A percentile compares a stretch with the other conserved stretches of the same genome.
Conservation (phyloP, 2,888 invertebrate genomes). For the Peribatodes rhomboidaria region DNA sequence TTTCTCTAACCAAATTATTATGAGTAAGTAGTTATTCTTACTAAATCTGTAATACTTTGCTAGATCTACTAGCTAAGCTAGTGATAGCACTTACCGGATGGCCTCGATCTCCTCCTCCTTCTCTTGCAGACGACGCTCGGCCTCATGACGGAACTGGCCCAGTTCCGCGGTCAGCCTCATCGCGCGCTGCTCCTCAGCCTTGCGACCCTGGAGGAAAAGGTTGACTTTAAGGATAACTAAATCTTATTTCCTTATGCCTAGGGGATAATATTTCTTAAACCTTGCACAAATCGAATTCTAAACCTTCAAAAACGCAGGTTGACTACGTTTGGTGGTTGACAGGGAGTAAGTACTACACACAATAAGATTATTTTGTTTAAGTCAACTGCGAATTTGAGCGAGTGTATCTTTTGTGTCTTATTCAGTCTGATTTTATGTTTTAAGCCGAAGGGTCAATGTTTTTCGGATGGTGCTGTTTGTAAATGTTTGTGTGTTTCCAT, state of each 20-base stretch:
- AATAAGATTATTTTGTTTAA: neutral
- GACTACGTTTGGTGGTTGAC: too few species aligned
- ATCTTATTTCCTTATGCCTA: too few species aligned
- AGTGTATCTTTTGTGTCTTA: neutral
- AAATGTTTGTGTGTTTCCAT: neutral
- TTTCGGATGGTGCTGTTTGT: neutral
- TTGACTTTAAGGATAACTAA: neutral
- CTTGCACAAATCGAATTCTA: too few species aligned
- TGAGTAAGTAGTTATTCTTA: neutral
- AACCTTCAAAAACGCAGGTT: too few species aligned
- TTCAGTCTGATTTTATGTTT: neutral
- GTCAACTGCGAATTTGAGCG: neutral
- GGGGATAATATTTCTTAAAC: too few species aligned
- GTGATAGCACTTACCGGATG: conserved; percentile 92
- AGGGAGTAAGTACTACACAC: too few species aligned
- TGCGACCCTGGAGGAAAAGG: conserved; percentile 90
- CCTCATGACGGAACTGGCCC: conserved; percentile 97
- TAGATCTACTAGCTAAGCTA: neutral
- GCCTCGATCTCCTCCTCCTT: conserved; percentile 99
- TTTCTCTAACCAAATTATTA: too few species aligned
- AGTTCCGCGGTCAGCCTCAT: conserved; percentile 97
- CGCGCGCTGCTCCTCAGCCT: conserved; percentile 98
- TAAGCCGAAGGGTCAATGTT: too few species aligned
- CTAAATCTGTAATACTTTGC: neutral
- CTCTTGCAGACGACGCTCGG: conserved; percentile 98